Evolutionary conservation across 2,797 vertebrate species (phyloP).

Genomic region (Sebastes dallii): DNA sequence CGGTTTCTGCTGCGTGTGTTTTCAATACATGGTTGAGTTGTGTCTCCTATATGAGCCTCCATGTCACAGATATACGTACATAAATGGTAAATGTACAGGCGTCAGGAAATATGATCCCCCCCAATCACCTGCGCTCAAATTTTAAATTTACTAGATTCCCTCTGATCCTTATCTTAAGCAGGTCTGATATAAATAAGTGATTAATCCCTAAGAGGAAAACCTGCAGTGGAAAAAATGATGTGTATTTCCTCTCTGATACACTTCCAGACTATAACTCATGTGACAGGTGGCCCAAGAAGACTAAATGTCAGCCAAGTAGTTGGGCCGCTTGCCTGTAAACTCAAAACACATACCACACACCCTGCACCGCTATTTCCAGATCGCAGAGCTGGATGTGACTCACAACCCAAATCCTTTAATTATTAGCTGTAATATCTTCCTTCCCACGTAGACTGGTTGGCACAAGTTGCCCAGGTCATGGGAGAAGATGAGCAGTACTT

Average conservation of each 20-base stretch:
- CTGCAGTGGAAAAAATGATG: background rate
- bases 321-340: background rate
- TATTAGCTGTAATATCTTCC: background rate
- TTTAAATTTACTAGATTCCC: background rate
- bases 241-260: background rate
- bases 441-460: background rate
- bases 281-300: slow-evolving; percentile 42
- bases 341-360: slow-evolving; percentile 19
- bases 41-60: background rate
- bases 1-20: background rate
- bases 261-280: background rate
- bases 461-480: background rate
- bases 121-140: background rate
- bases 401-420: slow-evolving; percentile 7
- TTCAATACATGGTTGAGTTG: background rate
- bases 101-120: background rate
- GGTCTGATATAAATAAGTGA: background rate
- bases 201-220: background rate
- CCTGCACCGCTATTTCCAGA: slow-evolving; percentile 15
- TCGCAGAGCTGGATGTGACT: slow-evolving; percentile 26
- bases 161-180: background rate
- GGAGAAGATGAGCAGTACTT: background rate
- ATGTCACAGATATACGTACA: background rate
- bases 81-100: background rate
- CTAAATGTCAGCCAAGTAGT: slow-evolving; percentile 36